A percentile compares a stretch with the other conserved stretches of the same genome.
Evolutionary conservation across 2,888 invertebrate species (phyloP).

Genomic region (Pharmacophagus antenor): DNA sequence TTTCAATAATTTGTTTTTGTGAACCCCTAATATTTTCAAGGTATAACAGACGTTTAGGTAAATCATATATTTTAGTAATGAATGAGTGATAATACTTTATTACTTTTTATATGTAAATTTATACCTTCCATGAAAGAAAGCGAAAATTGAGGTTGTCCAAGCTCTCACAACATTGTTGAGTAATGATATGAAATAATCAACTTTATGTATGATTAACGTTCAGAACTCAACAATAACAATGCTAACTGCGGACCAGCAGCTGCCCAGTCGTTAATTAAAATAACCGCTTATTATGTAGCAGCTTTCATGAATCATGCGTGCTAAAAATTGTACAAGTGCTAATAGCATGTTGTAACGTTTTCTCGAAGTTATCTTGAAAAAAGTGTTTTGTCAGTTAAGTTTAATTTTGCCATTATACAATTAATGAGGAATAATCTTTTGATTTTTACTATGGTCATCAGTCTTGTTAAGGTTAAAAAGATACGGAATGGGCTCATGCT

Average conservation of each 20-base stretch:
- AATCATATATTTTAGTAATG: background rate
- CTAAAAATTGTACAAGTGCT: slow-evolving; percentile 25
- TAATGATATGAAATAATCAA: slow-evolving; percentile 34
- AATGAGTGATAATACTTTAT: too few species aligned
- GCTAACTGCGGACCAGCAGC: slow-evolving; percentile 26
- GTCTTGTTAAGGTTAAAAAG: too few species aligned
- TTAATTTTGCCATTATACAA: slow-evolving; percentile 20
- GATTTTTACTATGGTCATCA: too few species aligned
- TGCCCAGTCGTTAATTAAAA: slow-evolving; percentile 25
- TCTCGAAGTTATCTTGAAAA: background rate
- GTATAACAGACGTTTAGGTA: background rate
- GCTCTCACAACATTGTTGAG: slow-evolving; percentile 39
- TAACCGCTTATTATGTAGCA: slow-evolving; percentile 15
- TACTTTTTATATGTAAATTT: slow-evolving; percentile 51
- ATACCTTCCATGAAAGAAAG: slow-evolving; percentile 57
- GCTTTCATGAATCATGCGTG: slow-evolving; percentile 28
- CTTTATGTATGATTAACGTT: slow-evolving; percentile 23
- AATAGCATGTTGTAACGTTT: slow-evolving; percentile 24
- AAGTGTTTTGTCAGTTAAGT: background rate
- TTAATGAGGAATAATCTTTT: too few species aligned
- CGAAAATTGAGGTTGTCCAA: slow-evolving; percentile 47
- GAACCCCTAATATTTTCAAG: background rate
- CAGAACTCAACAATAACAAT: slow-evolving; percentile 21
- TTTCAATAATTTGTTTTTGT: slow-evolving; percentile 43
- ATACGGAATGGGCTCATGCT: too few species aligned